Conservation (phyloP, 2,113 vertebrate species). For the Rhinoderma darwinii region DNA sequence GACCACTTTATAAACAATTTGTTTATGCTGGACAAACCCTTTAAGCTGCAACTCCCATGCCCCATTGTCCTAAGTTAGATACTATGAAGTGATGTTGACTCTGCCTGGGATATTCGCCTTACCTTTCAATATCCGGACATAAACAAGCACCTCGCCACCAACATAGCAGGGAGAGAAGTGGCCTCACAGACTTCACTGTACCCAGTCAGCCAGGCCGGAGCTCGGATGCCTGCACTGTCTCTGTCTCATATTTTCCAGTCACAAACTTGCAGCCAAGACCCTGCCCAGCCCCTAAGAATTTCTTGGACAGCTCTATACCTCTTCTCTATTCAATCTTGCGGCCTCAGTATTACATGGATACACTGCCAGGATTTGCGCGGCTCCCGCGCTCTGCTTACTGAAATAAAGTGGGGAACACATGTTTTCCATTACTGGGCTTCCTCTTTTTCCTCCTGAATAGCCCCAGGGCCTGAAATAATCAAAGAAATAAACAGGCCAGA, state of each 20-base stretch:
- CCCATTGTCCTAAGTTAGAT: too few species aligned
- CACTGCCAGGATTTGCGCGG: constrained; percentile 70
- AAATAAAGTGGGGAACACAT: constrained; percentile 84
- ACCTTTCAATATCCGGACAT: constrained; percentile 57
- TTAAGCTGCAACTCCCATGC: background rate
- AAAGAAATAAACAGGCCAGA: background rate
- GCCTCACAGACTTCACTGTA: background rate
- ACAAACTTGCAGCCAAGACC: constrained; percentile 83
- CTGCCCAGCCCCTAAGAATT: constrained; percentile 88
- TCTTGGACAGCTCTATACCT: constrained; percentile 81
- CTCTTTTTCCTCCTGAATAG: constrained; percentile 53
- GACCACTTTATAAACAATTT: background rate
- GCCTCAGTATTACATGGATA: constrained; percentile 73
- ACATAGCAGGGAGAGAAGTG: constrained; percentile 64
- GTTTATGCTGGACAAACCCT: background rate
- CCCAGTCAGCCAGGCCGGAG: constrained; percentile 71
- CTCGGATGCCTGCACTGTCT: constrained; percentile 74
- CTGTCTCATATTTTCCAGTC: constrained; percentile 90
- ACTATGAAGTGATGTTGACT: background rate
- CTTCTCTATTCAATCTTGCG: constrained; percentile 76
- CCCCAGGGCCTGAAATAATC: constrained; percentile 48
- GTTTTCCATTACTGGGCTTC: constrained; percentile 73
- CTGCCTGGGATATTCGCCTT: constrained; percentile 65
- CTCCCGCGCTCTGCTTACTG: constrained; percentile 73
- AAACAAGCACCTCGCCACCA: background rate